phyloP scores from a whole-genome alignment of 2,113 vertebrate species.

The Cynopterus brachyotis region DNA sequence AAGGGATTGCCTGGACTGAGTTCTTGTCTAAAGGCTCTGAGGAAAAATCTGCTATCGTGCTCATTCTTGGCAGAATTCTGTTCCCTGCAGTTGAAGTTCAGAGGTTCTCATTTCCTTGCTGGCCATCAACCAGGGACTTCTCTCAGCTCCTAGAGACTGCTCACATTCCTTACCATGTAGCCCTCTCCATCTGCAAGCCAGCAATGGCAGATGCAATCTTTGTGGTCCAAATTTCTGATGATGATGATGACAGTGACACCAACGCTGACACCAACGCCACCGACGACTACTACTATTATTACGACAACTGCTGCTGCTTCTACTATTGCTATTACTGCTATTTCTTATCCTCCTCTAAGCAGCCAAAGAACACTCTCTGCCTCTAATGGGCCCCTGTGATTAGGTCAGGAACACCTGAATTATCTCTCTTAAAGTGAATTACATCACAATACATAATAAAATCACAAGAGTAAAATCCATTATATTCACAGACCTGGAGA shows the following conservation, averaged over 20 bases:
- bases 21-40: neutral
- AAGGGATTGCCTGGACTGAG: neutral
- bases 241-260: too few relatives aligned
- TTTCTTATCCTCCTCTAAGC: neutral
- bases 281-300: too few relatives aligned
- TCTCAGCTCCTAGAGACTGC: neutral
- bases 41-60: neutral
- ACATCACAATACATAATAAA: neutral
- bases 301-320: too few relatives aligned
- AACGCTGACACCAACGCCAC: too few relatives aligned
- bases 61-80: neutral
- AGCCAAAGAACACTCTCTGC: neutral
- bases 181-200: neutral
- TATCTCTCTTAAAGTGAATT: neutral
- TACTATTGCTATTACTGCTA: neutral
- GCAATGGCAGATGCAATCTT: neutral
- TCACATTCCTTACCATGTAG: neutral
- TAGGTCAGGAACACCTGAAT: neutral
- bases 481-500: neutral
- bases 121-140: neutral
- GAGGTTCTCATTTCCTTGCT: neutral
- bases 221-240: neutral
- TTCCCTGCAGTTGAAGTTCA: neutral
- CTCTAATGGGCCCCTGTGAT: neutral
- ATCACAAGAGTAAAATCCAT: neutral